phyloP scores from a whole-genome alignment of 2,113 vertebrate genomes.

The Heterocephalus glaber region DNA sequence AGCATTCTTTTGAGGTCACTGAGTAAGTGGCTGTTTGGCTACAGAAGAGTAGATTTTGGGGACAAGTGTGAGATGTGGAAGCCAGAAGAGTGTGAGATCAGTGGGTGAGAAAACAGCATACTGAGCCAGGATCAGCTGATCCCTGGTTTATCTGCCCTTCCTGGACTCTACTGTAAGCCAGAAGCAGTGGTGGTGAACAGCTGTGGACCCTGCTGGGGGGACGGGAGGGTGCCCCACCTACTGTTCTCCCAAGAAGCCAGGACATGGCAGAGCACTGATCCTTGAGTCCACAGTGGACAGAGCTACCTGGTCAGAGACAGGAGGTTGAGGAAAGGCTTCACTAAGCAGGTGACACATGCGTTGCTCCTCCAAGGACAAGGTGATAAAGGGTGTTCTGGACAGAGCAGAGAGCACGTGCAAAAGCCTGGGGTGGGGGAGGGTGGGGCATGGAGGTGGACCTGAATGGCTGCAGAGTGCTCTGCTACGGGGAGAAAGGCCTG shows the following conservation, averaged over 20 bases:
- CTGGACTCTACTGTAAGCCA: neutral
- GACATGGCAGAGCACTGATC: neutral
- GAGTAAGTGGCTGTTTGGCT: neutral
- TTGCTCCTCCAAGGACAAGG: neutral
- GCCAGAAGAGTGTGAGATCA: neutral
- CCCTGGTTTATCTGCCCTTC: neutral
- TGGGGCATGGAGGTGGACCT: neutral
- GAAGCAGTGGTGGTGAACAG: neutral
- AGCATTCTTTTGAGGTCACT: neutral
- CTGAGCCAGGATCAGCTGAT: neutral
- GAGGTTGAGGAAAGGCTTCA: neutral
- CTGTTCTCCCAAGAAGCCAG: neutral
- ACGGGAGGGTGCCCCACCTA: neutral
- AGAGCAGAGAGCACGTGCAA: neutral
- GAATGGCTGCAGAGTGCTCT: neutral
- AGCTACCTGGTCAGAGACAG: neutral
- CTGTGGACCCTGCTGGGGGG: neutral
- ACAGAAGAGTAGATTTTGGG: neutral
- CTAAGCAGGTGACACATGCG: neutral
- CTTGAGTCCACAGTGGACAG: neutral
- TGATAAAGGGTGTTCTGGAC: neutral
- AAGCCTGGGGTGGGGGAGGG: neutral
- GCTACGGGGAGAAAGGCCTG: neutral
- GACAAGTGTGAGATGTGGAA: neutral
- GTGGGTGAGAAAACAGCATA: fast-evolving